Base-by-base conservation (phyloP, 2,797 vertebrate genomes). In the Rhabdomys pumilio region DNA sequence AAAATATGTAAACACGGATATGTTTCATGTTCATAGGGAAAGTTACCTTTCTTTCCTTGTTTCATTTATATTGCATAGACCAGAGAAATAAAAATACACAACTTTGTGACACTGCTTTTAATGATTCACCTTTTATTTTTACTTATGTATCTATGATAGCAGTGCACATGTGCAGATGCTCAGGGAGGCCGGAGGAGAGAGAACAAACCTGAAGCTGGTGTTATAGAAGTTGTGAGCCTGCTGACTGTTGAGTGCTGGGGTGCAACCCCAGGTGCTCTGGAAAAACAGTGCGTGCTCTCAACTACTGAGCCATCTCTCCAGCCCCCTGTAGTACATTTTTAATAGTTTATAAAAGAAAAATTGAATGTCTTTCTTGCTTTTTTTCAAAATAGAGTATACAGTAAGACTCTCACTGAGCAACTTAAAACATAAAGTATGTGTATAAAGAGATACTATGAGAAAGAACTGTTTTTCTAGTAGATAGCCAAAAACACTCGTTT, bases 291-390 rank as follows among this genome's bases (percentile, higher is more conserved):
- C 34, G 29, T 73, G 67, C n/a, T 41, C 47, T 87, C 72, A 73
- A 73, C 22, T 26, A 13, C 20, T 41, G 14, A 73, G 67, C 2
- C 4, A 29, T 73, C 24, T 55, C 50, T 41, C 50, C 14, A 55
- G 67, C 34, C 22, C 50, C 34, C 9, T 57, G 0, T 93, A 41
- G 73, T 80, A 17, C 13, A 29, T 53, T 93, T 95, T 97, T 84
- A 94, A 82, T 89, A 89, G 65, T 94, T 94, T 93, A 81, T 91
- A 77, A 86, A 88, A 85, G 89, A 55, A 94, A 61, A 89, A 26
- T 80, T 91, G n/a, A 89, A 31, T 85, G 91, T 47, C 20, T 95
- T 1, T 91, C 61, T 79, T 76, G 8, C 84, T 41, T 84, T 84
- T 75, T 94, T 92, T 95, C 47, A 95, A 31, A 85, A 67, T 95